These are phyloP conservation scores for Athalia circularis DNA, from an alignment of 2,888 invertebrate genomes.

Conservation along the genomic window DNA sequence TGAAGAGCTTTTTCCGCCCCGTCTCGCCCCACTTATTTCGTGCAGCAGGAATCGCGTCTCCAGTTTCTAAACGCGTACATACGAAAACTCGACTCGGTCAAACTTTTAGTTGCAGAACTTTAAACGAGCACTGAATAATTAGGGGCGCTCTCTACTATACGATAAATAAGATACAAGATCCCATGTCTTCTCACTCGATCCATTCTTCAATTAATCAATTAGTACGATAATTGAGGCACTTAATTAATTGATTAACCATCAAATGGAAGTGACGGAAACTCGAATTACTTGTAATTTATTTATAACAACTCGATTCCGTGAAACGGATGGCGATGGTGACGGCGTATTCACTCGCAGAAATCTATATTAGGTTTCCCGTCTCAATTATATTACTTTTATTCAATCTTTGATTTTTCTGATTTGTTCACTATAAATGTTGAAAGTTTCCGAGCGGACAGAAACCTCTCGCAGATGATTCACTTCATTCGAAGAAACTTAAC, in stretches of 20 bases:
- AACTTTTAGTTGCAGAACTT: conserved; percentile 6
- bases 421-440: too few relatives aligned
- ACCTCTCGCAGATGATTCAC: too few relatives aligned
- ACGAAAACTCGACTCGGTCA: background rate
- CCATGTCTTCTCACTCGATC: conserved; percentile 10
- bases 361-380: background rate
- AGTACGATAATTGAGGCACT: background rate
- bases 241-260: conserved; percentile 27
- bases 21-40: background rate
- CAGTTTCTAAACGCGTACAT: background rate
- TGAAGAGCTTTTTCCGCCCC: conserved; percentile 13
- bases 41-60: background rate
- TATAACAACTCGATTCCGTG: background rate
- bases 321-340: background rate
- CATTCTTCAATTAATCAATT: background rate
- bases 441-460: too few relatives aligned
- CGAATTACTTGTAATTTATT: background rate
- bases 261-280: conserved; percentile 19
- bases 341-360: background rate
- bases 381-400: too few relatives aligned
- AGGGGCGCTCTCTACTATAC: background rate
- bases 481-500: background rate
- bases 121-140: conserved; percentile 41
- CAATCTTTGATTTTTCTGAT: too few relatives aligned
- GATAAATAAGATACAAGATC: conserved; percentile 29